These are phyloP conservation scores for Etia nguti DNA, from an alignment of 2,113 vertebrate genomes.

Conservation along the genomic window DNA sequence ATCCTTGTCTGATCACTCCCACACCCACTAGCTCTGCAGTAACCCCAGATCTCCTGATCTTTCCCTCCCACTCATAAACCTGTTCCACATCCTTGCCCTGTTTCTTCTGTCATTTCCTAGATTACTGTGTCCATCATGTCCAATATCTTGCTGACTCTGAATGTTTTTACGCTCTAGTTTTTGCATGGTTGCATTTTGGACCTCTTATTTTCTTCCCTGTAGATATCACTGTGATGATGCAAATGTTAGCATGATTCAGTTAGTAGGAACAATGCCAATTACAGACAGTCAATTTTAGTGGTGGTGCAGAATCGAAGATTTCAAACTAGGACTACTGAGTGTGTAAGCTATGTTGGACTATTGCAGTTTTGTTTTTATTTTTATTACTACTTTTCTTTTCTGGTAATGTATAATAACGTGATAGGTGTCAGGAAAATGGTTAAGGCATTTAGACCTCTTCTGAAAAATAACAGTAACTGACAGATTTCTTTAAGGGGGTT, in stretches of 20 bases:
- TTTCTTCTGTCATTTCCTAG: background rate
- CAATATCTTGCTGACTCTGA: background rate
- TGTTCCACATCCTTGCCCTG: background rate
- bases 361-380: background rate
- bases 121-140: background rate
- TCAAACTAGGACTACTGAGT: background rate
- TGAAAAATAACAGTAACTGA: too few relatives aligned
- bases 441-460: too few relatives aligned
- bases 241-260: background rate
- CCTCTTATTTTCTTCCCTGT: background rate
- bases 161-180: background rate
- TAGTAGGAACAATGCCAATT: background rate
- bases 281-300: background rate
- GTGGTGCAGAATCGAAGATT: background rate
- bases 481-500: background rate
- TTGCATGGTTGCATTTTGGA: background rate
- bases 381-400: background rate
- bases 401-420: background rate
- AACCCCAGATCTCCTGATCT: background rate
- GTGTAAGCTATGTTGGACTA: background rate
- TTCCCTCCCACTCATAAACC: background rate
- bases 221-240: background rate
- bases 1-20: background rate
- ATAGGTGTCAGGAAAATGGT: background rate
- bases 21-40: background rate